phyloP scores from a whole-genome alignment of 2,797 vertebrate species.

The Oophaga sylvatica region DNA sequence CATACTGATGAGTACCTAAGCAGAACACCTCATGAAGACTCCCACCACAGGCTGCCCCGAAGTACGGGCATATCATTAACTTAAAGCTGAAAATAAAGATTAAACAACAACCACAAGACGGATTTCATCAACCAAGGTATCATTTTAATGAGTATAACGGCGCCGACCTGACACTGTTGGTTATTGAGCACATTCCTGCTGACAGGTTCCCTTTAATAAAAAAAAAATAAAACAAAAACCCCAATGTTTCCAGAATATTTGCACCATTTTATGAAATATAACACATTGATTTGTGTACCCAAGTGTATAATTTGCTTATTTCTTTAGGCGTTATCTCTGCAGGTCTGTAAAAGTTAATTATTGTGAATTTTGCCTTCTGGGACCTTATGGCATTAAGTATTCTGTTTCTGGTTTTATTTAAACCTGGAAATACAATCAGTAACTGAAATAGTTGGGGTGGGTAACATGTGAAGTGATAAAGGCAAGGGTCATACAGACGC shows the following conservation, averaged over 20 bases:
- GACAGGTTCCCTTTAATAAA: no score
- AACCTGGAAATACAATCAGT: constrained; percentile 4
- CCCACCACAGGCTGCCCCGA: no score
- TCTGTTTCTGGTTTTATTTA: background rate
- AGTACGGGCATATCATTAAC: no score
- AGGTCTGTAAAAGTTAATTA: background rate
- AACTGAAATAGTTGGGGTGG: constrained; percentile 35
- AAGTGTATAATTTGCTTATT: background rate
- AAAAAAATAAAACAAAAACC: background rate
- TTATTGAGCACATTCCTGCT: no score
- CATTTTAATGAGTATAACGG: no score
- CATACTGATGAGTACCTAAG: no score
- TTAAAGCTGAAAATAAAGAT: no score
- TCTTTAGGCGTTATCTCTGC: background rate
- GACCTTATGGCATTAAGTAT: constrained; percentile 4
- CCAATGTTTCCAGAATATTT: background rate
- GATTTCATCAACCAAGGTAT: no score
- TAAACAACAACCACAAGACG: no score
- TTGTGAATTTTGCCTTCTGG: constrained; percentile 16
- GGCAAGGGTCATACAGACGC: background rate
- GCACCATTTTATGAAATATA: background rate
- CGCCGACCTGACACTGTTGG: no score
- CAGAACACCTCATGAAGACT: no score
- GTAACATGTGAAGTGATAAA: rapidly evolving
- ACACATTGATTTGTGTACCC: background rate